A percentile compares a stretch with the other conserved stretches of the same genome.
Conservation (phyloP, 2,888 invertebrate genomes). For the Dryocosmus kuriphilus region DNA sequence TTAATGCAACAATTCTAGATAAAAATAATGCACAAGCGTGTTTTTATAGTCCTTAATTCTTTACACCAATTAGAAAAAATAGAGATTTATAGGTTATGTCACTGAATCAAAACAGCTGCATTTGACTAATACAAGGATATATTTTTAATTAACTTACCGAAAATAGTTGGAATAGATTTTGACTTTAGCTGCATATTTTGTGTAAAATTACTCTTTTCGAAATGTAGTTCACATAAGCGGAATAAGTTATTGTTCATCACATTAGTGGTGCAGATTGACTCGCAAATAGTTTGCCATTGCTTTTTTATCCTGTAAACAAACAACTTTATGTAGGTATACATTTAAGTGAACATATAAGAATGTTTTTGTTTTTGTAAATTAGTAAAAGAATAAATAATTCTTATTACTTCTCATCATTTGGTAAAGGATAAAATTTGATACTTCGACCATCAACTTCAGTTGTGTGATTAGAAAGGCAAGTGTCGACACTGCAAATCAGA, state of each 20-base stretch:
- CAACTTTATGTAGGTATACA: background rate
- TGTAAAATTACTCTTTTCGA: conserved; percentile 56
- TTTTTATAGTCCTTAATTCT: background rate
- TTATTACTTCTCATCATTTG: conserved; percentile 58
- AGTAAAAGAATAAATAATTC: background rate
- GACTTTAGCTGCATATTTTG: conserved; percentile 51
- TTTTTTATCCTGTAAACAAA: conserved; percentile 51
- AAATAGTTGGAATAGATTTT: conserved; percentile 53
- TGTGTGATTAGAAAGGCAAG: conserved; percentile 56
- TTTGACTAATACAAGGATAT: background rate
- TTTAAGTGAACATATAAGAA: background rate
- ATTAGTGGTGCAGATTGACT: background rate
- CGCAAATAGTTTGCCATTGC: conserved; percentile 59
- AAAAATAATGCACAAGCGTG: background rate
- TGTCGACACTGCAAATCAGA: conserved; percentile 48
- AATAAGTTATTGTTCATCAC: conserved; percentile 17
- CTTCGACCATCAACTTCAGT: conserved; percentile 55
- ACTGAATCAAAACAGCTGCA: background rate
- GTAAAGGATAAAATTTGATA: conserved; percentile 58
- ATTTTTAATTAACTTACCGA: conserved; percentile 1
- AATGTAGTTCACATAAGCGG: conserved; percentile 62
- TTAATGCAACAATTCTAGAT: background rate
- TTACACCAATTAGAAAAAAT: background rate
- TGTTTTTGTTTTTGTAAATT: background rate
- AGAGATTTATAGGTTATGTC: conserved; percentile 16